A percentile compares a stretch with the other conserved stretches of the same genome.
These are phyloP conservation scores for Sesamia inferens DNA, from an alignment of 2,888 invertebrate genomes.

Conservation along the genomic window DNA sequence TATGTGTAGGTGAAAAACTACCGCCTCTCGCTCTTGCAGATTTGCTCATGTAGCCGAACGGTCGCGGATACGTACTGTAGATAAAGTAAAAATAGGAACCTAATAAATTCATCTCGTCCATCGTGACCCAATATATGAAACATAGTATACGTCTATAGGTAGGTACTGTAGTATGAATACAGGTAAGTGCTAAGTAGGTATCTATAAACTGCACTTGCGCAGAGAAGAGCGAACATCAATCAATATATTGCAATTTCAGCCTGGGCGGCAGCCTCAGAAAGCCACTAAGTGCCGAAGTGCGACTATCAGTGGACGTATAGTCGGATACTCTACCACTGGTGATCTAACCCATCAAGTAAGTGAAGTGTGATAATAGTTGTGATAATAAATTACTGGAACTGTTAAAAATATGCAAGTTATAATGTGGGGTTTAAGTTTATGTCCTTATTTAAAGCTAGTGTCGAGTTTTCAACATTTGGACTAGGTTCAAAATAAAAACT, in stretches of 20 bases:
- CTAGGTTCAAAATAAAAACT: not conserved
- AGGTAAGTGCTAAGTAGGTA: slow-evolving; percentile 17
- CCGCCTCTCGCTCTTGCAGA: no score
- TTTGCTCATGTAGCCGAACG: not conserved
- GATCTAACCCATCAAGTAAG: slow-evolving; percentile 4
- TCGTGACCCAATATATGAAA: not conserved
- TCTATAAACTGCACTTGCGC: slow-evolving; percentile 44
- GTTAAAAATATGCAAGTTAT: not conserved
- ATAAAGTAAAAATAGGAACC: not conserved
- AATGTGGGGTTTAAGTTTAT: not conserved
- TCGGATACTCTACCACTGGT: slow-evolving; percentile 1
- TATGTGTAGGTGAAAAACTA: not conserved
- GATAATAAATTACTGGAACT: not conserved
- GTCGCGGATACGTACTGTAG: no score
- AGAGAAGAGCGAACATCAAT: slow-evolving; percentile 37
- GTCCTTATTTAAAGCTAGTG: not conserved
- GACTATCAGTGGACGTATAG: slow-evolving; percentile 4
- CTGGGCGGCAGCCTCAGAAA: not conserved
- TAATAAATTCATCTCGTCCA: slow-evolving; percentile 12
- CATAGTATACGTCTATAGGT: not conserved
- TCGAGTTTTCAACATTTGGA: not conserved
- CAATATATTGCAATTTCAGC: slow-evolving; percentile 27
- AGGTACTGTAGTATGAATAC: not conserved
- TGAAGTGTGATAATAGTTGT: not conserved
- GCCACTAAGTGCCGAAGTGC: slow-evolving; percentile 14